phyloP scores from a whole-genome alignment of 1,140 invertebrate species.

The Chironomus striatipennis region DNA sequence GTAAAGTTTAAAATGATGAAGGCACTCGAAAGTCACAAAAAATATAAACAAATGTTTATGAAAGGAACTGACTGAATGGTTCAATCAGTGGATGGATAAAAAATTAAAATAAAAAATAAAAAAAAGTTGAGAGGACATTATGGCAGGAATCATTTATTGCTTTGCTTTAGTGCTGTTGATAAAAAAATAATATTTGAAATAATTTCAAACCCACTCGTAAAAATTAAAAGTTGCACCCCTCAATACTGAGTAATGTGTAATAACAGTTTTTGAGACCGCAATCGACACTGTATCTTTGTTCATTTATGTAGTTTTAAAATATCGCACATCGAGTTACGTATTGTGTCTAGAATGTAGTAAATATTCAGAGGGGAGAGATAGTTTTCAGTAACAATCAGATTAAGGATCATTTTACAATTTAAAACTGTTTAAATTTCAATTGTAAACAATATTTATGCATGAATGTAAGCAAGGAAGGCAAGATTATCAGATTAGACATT shows the following conservation, averaged over 20 bases:
- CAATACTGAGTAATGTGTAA: neutral
- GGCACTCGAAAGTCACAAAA: neutral
- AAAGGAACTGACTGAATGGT: neutral
- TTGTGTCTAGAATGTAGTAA: neutral
- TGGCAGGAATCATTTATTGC: no score
- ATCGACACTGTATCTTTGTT: neutral
- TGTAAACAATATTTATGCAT: neutral
- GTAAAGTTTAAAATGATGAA: neutral
- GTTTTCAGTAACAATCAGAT: neutral
- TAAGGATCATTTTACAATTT: no score
- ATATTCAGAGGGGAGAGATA: neutral
- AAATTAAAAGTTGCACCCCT: neutral
- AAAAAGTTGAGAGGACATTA: neutral
- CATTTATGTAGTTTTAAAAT: neutral
- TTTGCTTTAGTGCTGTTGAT: neutral
- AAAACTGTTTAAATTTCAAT: neutral
- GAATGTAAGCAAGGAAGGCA: neutral
- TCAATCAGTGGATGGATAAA: no score
- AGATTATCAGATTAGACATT: slow-evolving; percentile 9
- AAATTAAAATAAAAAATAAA: neutral
- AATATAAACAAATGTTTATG: slow-evolving; percentile 15
- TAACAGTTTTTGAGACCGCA: neutral
- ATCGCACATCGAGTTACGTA: neutral
- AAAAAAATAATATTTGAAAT: no score
- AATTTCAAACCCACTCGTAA: slow-evolving; percentile 1